Evolutionary conservation across 2,888 invertebrate species (phyloP).

Genomic region (Podotricha telesiphe): DNA sequence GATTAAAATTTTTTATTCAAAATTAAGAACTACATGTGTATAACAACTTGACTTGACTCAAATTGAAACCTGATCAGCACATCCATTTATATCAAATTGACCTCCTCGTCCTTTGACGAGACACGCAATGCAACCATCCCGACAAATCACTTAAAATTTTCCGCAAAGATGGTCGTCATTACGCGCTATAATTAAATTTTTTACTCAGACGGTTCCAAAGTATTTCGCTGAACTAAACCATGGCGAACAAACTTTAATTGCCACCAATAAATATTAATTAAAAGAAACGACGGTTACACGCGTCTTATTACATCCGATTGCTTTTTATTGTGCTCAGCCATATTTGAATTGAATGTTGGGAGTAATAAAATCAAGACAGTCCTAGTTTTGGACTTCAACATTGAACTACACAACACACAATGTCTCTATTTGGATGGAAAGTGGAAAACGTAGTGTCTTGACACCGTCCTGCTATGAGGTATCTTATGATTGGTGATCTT

Average conservation of each 20-base stretch:
- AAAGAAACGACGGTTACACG: conserved; percentile 49
- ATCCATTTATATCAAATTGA: conserved; percentile 4
- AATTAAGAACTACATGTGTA: no score
- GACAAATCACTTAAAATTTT: neutral
- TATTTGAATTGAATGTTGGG: conserved; percentile 33
- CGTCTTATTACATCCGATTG: conserved; percentile 58
- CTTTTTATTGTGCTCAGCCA: conserved; percentile 53
- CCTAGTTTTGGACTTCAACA: neutral
- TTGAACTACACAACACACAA: no score
- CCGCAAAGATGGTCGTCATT: neutral
- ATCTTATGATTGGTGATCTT: neutral
- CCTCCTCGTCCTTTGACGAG: neutral
- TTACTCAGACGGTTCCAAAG: conserved; percentile 10
- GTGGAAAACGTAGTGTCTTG: no score
- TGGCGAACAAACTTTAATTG: conserved; percentile 58
- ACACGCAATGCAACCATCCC: neutral
- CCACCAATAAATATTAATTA: conserved; percentile 70
- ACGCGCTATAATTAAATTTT: neutral
- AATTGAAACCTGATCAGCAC: no score
- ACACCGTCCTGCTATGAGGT: no score
- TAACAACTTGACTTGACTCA: no score
- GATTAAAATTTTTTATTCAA: no score
- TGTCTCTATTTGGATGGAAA: no score
- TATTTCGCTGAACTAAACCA: conserved; percentile 42
- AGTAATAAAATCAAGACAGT: neutral